Evolutionary conservation across 2,797 vertebrate genomes (phyloP).

Genomic region (Pitangus sulphuratus): DNA sequence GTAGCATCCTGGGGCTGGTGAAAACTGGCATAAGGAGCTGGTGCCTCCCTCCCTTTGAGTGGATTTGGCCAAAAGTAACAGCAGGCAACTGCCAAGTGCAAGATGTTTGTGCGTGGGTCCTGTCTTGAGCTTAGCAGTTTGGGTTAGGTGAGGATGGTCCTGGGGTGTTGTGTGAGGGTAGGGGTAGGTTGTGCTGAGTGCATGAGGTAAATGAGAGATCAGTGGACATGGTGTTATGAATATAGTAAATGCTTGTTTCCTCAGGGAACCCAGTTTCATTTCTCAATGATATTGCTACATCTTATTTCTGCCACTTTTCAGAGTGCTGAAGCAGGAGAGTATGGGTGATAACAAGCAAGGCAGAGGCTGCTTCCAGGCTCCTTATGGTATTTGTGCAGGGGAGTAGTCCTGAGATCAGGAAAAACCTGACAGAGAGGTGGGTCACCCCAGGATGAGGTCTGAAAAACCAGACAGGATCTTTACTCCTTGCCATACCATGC

Average conservation of each 20-base stretch:
- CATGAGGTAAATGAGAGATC: background rate
- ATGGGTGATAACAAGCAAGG: background rate
- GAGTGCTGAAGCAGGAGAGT: background rate
- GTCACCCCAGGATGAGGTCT: background rate
- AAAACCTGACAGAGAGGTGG: background rate
- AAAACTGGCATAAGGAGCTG: background rate
- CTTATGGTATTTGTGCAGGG: background rate
- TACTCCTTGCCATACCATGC: background rate
- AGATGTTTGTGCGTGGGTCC: background rate
- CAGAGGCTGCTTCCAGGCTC: background rate
- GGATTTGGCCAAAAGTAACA: background rate
- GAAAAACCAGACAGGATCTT: background rate
- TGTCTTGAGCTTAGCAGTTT: fast-evolving
- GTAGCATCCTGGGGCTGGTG: background rate
- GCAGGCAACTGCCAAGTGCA: background rate
- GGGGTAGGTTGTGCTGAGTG: background rate
- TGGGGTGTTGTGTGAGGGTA: background rate
- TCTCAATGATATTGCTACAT: background rate
- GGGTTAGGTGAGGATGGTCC: background rate
- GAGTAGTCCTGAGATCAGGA: background rate
- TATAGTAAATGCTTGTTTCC: background rate
- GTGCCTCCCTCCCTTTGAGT: background rate
- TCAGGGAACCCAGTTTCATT: background rate
- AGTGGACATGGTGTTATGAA: fast-evolving
- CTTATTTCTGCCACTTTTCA: background rate